Percentiles rank a stretch among this genome's conserved stretches.
Evolutionary conservation across 2,888 invertebrate genomes (phyloP).

Genomic region (Tenthredo scrophulariae): DNA sequence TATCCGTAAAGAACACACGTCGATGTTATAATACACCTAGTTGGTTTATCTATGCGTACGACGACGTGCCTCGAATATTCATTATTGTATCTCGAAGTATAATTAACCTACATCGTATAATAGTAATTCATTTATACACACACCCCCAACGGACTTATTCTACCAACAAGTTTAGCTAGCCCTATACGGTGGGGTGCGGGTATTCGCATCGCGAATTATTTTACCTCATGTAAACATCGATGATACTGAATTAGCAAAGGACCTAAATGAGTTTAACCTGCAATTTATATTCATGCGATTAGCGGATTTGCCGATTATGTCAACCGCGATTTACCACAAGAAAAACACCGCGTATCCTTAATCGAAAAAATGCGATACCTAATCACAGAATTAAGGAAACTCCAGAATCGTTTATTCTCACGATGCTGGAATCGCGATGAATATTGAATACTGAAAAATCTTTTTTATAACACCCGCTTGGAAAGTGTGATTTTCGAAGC

Average conservation of each 20-base stretch:
- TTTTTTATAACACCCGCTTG: no score
- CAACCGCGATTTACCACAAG: neutral
- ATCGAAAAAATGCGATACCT: neutral
- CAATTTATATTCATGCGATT: neutral
- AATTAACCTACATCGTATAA: slow-evolving; percentile 26
- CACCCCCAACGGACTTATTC: neutral
- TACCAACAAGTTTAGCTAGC: neutral
- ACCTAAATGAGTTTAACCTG: neutral
- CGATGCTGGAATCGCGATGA: no score
- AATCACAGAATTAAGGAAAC: neutral
- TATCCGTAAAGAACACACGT: neutral
- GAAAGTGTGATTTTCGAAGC: no score
- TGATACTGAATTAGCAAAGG: neutral
- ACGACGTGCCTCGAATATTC: slow-evolving; percentile 12
- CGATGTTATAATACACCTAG: neutral
- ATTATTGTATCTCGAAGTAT: slow-evolving; percentile 20
- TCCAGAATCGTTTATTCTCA: neutral
- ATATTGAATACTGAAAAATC: no score
- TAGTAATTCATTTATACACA: neutral
- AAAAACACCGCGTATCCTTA: neutral
- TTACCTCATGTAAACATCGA: neutral
- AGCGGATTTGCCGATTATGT: neutral
- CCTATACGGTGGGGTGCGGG: neutral
- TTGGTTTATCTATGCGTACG: neutral
- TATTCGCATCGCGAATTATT: neutral